Percentiles rank a stretch among this genome's conserved stretches.
Conservation (phyloP, 2,797 vertebrate genomes). For the Ctenopoma multispine region DNA sequence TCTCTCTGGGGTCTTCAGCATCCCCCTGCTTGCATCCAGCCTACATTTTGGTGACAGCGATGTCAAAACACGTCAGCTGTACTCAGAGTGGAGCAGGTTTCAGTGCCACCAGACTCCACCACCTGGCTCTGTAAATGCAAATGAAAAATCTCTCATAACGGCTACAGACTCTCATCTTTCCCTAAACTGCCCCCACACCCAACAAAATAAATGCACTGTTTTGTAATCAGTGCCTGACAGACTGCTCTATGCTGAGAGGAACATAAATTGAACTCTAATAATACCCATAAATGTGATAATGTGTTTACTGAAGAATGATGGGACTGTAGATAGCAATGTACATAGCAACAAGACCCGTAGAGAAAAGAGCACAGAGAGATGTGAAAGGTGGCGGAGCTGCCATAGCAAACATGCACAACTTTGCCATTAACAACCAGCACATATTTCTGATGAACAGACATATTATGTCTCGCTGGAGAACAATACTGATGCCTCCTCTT, state of each 20-base stretch:
- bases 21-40: conserved; percentile 68
- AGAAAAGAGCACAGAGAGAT: conserved; percentile 35
- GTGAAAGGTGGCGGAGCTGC: conserved; percentile 26
- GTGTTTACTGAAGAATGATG: conserved; percentile 70
- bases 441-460: neutral
- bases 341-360: conserved; percentile 60
- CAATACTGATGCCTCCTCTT: conserved; percentile 2
- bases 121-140: conserved; percentile 57
- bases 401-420: conserved; percentile 21
- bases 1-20: conserved; percentile 45
- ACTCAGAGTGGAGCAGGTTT: conserved; percentile 57
- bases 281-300: conserved; percentile 69
- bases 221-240: conserved; percentile 53
- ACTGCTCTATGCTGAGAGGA: conserved; percentile 53
- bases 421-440: conserved; percentile 32
- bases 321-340: conserved; percentile 45
- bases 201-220: conserved; percentile 46
- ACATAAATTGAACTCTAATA: conserved; percentile 64
- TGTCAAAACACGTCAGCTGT: conserved; percentile 75
- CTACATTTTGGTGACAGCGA: conserved; percentile 68
- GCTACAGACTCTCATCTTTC: conserved; percentile 31
- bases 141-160: conserved; percentile 55
- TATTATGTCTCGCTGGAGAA: conserved; percentile 6
- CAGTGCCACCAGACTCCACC: conserved; percentile 61
- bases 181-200: conserved; percentile 23